Evolutionary conservation across 2,888 invertebrate genomes (phyloP).

Genomic region (Idaea dimidiata): DNA sequence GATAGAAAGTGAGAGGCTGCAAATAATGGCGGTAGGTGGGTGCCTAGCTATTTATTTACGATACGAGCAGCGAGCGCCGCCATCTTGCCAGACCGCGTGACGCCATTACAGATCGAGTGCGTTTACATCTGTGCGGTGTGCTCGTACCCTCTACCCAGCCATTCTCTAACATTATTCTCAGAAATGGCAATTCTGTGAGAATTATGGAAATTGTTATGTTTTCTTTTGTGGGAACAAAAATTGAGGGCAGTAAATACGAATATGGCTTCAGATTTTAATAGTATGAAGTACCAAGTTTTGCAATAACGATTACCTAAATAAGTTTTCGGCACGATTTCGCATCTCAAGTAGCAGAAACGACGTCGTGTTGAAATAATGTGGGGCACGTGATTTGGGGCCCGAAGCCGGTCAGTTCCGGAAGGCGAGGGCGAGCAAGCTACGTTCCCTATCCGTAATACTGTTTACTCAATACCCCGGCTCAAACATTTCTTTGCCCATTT

Average conservation of each 20-base stretch:
- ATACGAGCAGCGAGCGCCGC: constrained; percentile 50
- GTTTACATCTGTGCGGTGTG: constrained; percentile 42
- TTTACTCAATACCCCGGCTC: constrained; percentile 43
- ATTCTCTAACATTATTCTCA: constrained; percentile 37
- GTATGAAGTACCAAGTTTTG: constrained; percentile 18
- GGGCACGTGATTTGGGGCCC: constrained; percentile 25
- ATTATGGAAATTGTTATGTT: constrained; percentile 24
- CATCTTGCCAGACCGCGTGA: constrained; percentile 78
- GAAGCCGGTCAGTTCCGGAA: constrained; percentile 12
- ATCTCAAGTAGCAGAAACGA: constrained; percentile 35
- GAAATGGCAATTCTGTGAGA: constrained; percentile 20
- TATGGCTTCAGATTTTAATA: not conserved
- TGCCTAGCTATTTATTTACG: constrained; percentile 35
- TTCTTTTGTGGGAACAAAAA: constrained; percentile 6
- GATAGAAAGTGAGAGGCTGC: constrained; percentile 46
- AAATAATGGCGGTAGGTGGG: constrained; percentile 55
- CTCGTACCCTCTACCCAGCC: constrained; percentile 28
- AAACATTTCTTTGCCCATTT: constrained; percentile 48
- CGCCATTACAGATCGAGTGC: constrained; percentile 71
- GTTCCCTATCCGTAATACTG: constrained; percentile 51
- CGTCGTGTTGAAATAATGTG: constrained; percentile 13
- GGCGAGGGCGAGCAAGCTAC: constrained; percentile 40
- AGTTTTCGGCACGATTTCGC: constrained; percentile 39
- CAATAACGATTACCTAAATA: constrained; percentile 39
- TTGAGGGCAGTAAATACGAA: constrained; percentile 2